phyloP scores from a whole-genome alignment of 1,140 invertebrate genomes.

The Goniozus legneri region DNA sequence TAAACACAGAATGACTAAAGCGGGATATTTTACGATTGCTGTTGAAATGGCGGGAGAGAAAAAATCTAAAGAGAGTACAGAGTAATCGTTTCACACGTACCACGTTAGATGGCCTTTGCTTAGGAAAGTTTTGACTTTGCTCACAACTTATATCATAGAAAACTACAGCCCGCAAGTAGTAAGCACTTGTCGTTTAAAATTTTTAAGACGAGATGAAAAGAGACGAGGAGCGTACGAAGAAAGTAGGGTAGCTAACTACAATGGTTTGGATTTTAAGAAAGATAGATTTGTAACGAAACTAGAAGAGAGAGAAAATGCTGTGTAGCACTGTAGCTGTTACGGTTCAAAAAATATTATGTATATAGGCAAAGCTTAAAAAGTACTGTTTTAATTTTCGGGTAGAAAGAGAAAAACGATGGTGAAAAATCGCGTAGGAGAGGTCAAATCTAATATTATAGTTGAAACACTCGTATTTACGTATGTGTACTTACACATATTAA shows the following conservation, averaged over 20 bases:
- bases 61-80: constrained; percentile 9
- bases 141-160: constrained; percentile 8
- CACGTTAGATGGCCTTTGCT: constrained; percentile 29
- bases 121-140: constrained; percentile 20
- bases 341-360: constrained; percentile 20
- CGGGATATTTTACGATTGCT: constrained; percentile 46
- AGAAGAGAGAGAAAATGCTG: too few species aligned
- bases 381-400: too few species aligned
- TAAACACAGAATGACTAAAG: constrained; percentile 28
- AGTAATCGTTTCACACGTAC: constrained; percentile 17
- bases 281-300: too few species aligned
- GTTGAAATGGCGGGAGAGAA: constrained; percentile 23
- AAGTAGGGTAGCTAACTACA: too few species aligned
- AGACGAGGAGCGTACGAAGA: too few species aligned
- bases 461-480: constrained; percentile 13
- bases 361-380: constrained; percentile 25
- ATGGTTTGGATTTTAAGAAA: too few species aligned
- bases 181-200: constrained; percentile 3
- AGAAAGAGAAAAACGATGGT: too few species aligned
- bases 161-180: constrained; percentile 4
- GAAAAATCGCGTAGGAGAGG: too few species aligned
- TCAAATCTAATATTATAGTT: too few species aligned
- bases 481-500: constrained; percentile 14
- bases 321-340: constrained; percentile 19
- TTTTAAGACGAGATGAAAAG: background rate